Conservation (phyloP, 2,113 vertebrate species). For the Ceyx melanurus region DNA sequence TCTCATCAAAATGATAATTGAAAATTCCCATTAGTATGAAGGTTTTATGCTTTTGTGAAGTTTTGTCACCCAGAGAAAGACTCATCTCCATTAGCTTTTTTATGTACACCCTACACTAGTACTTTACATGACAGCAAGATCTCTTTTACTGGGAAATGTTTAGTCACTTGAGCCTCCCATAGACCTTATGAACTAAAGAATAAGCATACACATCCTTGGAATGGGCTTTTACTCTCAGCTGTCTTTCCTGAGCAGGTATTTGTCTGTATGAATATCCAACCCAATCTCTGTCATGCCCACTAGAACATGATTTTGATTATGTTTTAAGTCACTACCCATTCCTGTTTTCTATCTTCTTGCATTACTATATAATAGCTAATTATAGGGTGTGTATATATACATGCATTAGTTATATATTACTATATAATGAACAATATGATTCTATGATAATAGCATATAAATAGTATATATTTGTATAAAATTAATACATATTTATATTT, state of each 20-base stretch:
- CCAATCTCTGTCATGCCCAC: background rate
- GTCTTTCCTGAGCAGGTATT: background rate
- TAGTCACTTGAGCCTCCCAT: background rate
- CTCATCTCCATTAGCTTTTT: background rate
- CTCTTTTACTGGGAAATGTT: background rate
- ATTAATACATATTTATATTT: background rate
- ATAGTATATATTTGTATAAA: background rate
- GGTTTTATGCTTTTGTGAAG: background rate
- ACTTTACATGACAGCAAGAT: background rate
- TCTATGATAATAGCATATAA: background rate
- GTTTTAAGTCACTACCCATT: background rate
- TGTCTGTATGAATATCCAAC: background rate
- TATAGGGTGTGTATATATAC: background rate
- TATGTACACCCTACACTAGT: background rate
- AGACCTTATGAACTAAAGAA: background rate
- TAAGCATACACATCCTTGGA: background rate
- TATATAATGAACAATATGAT: background rate
- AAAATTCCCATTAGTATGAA: background rate
- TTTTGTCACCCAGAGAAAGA: background rate
- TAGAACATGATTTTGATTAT: background rate
- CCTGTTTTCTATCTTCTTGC: background rate
- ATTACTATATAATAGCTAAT: background rate
- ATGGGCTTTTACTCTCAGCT: background rate
- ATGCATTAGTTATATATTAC: background rate
- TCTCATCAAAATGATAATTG: background rate